phyloP scores from a whole-genome alignment of 2,113 vertebrate genomes.

The Notechis scutatus region DNA sequence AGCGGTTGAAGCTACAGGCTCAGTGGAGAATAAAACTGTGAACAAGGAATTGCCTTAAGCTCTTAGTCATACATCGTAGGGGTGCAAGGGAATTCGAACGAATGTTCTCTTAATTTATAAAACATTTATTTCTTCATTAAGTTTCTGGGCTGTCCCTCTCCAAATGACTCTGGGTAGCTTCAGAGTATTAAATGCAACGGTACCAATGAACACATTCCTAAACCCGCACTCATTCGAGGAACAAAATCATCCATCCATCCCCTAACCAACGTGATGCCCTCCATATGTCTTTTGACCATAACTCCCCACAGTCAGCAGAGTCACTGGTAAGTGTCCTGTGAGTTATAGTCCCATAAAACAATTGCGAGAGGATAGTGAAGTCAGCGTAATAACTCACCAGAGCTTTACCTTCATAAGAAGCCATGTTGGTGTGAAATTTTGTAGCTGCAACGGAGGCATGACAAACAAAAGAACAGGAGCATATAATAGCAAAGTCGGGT shows the following conservation, averaged over 20 bases:
- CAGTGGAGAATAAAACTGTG: background rate
- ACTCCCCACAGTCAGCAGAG: background rate
- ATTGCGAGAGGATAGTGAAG: background rate
- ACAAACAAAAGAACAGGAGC: background rate
- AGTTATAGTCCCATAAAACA: background rate
- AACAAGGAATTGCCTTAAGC: background rate
- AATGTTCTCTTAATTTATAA: background rate
- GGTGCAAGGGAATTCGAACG: background rate
- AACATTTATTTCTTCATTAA: background rate
- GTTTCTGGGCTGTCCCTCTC: background rate
- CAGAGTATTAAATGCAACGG: background rate
- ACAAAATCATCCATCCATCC: background rate
- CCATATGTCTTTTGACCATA: background rate
- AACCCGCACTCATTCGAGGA: background rate
- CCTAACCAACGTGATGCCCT: background rate
- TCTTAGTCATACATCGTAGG: background rate
- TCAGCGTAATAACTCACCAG: background rate
- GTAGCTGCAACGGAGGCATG: background rate
- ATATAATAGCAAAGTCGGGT: background rate
- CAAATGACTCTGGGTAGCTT: background rate
- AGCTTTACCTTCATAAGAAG: no score
- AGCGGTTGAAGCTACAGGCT: background rate
- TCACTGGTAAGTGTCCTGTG: background rate
- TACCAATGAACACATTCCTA: background rate
- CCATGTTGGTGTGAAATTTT: background rate